Percentiles rank a stretch among this genome's conserved stretches.
These are phyloP conservation scores for Oligia strigilis DNA, from an alignment of 2,888 invertebrate species.

Conservation along the genomic window DNA sequence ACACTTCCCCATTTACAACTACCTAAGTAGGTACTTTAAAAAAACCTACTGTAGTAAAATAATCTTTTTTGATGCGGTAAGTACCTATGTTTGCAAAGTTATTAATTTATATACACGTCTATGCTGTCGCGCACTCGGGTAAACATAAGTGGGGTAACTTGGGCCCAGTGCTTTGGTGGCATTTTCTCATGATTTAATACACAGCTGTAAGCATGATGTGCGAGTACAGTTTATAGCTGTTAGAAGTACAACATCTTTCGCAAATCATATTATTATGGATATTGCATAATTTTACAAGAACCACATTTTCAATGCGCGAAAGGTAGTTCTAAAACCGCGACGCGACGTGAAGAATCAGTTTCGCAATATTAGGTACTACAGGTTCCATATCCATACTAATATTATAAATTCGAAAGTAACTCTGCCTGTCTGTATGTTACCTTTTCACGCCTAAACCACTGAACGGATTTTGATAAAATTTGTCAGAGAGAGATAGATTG, in stretches of 20 bases:
- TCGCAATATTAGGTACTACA: not conserved
- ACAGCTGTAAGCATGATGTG: not conserved
- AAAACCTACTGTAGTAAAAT: not conserved
- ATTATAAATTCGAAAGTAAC: too few relatives aligned
- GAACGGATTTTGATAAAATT: too few relatives aligned
- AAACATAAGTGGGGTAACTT: not conserved
- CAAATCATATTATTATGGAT: not conserved
- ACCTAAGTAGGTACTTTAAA: not conserved
- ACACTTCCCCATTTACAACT: too few relatives aligned
- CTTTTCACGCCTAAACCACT: too few relatives aligned
- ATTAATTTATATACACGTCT: too few relatives aligned
- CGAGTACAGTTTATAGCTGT: not conserved
- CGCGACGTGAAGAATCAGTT: constrained; percentile 15
- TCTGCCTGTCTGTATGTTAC: too few relatives aligned
- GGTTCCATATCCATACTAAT: too few relatives aligned
- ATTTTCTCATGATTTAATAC: not conserved
- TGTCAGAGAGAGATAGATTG: too few relatives aligned
- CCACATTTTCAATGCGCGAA: constrained; percentile 3
- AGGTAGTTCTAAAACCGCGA: not conserved
- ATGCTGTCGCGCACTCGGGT: not conserved
- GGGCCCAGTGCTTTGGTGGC: not conserved
- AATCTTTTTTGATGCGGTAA: not conserved
- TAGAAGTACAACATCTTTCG: not conserved
- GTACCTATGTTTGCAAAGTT: too few relatives aligned
- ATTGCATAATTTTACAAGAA: constrained; percentile 12